Conservation (phyloP, 1,140 invertebrate species). For the Diuraphis noxia region DNA sequence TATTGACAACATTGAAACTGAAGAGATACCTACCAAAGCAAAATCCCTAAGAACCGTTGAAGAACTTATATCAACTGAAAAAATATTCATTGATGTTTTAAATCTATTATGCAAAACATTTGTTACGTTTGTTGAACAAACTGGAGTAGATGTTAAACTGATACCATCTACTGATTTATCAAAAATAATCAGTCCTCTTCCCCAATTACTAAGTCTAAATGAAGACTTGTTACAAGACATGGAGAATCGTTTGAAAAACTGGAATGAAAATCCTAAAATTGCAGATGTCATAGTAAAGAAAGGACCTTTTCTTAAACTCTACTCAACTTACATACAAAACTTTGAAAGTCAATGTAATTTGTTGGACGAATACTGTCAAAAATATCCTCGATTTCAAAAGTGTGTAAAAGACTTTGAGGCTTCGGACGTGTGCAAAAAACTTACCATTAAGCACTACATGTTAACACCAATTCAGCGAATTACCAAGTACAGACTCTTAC, state of each 20-base stretch:
- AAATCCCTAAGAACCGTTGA: conserved; percentile 67
- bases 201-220: conserved; percentile 67
- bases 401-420: conserved; percentile 72
- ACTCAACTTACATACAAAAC: conserved; percentile 73
- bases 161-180: conserved; percentile 64
- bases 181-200: conserved; percentile 67
- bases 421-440: conserved; percentile 66
- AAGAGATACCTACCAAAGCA: conserved; percentile 59
- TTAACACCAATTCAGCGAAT: conserved; percentile 77
- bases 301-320: conserved; percentile 76
- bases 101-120: conserved; percentile 73
- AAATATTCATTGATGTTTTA: conserved; percentile 71
- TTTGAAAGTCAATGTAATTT: conserved; percentile 69
- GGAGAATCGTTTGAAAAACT: conserved; percentile 67
- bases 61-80: conserved; percentile 73
- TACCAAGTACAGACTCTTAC: conserved; percentile 70
- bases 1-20: conserved; percentile 55
- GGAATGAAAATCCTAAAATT: conserved; percentile 67
- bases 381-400: conserved; percentile 67
- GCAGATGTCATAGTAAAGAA: conserved; percentile 77
- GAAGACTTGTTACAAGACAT: conserved; percentile 71
- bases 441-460: conserved; percentile 74
- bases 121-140: conserved; percentile 63
- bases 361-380: conserved; percentile 68
- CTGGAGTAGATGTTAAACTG: conserved; percentile 61